phyloP scores from a whole-genome alignment of 1,140 invertebrate species.

The Drosophila micromelanica region DNA sequence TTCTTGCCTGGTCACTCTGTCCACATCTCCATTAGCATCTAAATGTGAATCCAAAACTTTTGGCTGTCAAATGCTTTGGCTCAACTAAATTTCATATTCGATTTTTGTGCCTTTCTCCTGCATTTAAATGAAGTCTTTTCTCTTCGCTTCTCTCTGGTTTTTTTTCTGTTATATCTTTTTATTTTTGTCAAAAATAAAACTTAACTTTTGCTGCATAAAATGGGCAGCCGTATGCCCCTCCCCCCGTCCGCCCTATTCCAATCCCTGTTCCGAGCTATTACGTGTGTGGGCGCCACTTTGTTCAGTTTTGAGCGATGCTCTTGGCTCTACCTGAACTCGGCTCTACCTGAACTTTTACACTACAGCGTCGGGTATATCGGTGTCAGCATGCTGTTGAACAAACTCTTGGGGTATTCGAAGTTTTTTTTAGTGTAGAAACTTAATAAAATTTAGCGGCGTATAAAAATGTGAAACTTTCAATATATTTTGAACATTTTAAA shows the following conservation, averaged over 20 bases:
- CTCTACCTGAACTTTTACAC: too few species aligned
- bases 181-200: slow-evolving; percentile 33
- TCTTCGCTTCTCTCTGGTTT: slow-evolving; percentile 4
- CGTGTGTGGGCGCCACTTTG: slow-evolving; percentile 36
- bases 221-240: not conserved
- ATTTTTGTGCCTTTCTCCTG: slow-evolving; percentile 58
- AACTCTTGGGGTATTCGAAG: too few species aligned
- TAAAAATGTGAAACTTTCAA: too few species aligned
- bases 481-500: too few species aligned
- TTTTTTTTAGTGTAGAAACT: too few species aligned
- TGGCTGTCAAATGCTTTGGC: slow-evolving; percentile 77
- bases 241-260: not conserved
- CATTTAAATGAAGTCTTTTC: slow-evolving; percentile 68
- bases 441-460: too few species aligned
- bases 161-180: slow-evolving; percentile 17
- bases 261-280: not conserved
- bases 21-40: slow-evolving; percentile 65
- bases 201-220: slow-evolving; percentile 40
- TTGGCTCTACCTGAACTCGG: slow-evolving; percentile 12
- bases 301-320: slow-evolving; percentile 24
- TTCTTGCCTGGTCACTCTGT: slow-evolving; percentile 11
- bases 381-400: not conserved
- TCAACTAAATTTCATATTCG: slow-evolving; percentile 78
- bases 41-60: slow-evolving; percentile 70
- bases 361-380: not conserved